Conservation (phyloP, 2,113 vertebrate genomes). For the Scolopax mira region DNA sequence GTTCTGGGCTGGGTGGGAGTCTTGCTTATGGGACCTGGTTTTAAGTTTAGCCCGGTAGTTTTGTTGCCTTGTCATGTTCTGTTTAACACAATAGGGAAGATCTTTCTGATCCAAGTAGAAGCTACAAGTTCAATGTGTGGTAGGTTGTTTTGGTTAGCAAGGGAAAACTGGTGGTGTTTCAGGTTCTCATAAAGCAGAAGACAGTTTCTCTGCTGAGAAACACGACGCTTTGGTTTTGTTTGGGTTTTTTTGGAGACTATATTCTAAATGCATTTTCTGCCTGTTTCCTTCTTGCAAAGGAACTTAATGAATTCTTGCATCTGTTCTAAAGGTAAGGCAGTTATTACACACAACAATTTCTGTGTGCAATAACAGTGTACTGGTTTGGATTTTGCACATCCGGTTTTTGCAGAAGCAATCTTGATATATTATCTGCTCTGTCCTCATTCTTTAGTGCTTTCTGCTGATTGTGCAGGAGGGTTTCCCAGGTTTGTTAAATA, state of each 20-base stretch:
- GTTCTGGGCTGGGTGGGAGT: not conserved
- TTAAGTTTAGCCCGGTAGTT: not conserved
- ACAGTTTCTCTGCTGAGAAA: not conserved
- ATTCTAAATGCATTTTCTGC: not conserved
- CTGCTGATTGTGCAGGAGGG: not conserved
- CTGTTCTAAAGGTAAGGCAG: not conserved
- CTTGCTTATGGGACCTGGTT: not conserved
- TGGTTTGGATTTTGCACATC: not conserved
- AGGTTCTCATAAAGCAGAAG: not conserved
- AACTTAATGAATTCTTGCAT: not conserved
- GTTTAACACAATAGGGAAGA: not conserved
- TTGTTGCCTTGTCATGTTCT: not conserved
- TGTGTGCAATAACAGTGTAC: not conserved
- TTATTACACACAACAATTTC: not conserved
- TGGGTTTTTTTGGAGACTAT: not conserved
- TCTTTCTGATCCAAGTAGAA: not conserved
- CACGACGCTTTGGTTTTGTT: accelerated
- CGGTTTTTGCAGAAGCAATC: not conserved
- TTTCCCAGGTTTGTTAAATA: not conserved
- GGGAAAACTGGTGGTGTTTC: not conserved
- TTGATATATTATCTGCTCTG: not conserved
- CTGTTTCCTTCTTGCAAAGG: not conserved
- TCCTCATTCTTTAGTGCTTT: not conserved
- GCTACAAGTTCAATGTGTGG: not conserved
- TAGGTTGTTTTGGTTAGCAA: not conserved